phyloP scores from a whole-genome alignment of 2,113 vertebrate species.

The Psittacara wagleri region DNA sequence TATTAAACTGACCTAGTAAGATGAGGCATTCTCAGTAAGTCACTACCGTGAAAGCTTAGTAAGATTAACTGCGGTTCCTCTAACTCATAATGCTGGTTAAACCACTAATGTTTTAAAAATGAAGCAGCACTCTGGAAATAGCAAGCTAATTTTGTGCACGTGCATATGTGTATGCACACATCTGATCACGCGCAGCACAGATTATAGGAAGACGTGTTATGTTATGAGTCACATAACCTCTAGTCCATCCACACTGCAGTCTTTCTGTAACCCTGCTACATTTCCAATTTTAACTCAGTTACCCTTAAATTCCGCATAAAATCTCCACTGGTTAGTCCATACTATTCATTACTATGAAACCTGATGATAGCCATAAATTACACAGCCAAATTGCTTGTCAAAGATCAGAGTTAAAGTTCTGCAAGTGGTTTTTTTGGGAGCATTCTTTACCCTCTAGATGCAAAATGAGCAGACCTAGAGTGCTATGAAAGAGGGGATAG shows the following conservation, averaged over 20 bases:
- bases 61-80: not conserved
- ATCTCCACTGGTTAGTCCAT: not conserved
- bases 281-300: not conserved
- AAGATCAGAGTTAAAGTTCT: not conserved
- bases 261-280: not conserved
- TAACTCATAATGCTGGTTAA: not conserved
- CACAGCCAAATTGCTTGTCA: not conserved
- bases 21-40: not conserved
- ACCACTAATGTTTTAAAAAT: not conserved
- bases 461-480: not conserved
- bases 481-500: not conserved
- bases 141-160: not conserved
- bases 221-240: not conserved
- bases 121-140: not conserved
- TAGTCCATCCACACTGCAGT: not conserved
- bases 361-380: not conserved
- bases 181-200: not conserved
- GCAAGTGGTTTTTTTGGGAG: accelerated
- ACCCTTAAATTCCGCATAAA: not conserved
- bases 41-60: not conserved
- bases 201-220: not conserved
- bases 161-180: not conserved
- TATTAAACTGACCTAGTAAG: not conserved
- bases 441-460: not conserved
- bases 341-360: not conserved